These are phyloP conservation scores for Crioceris asparagi DNA, from an alignment of 2,888 invertebrate genomes.

Conservation along the genomic window DNA sequence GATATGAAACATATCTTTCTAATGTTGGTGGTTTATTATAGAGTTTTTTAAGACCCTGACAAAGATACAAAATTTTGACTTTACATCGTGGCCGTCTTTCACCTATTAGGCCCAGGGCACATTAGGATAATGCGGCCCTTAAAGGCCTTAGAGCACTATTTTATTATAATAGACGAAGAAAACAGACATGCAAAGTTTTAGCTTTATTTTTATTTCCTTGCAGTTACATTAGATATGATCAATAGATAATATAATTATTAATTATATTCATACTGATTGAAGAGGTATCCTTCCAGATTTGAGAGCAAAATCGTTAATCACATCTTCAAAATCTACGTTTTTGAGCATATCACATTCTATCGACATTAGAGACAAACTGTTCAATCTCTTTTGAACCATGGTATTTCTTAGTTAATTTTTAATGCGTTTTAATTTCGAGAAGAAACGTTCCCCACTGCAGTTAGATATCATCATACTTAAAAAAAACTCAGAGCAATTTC, in stretches of 20 bases:
- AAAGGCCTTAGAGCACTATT: slow-evolving; percentile 3
- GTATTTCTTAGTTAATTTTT: neutral
- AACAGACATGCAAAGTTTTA: slow-evolving; percentile 1
- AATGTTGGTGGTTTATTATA: too few relatives aligned
- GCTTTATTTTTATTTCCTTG: slow-evolving; percentile 1
- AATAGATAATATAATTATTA: slow-evolving; percentile 2
- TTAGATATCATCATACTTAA: slow-evolving; percentile 7
- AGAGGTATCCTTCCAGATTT: neutral
- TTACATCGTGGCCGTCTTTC: slow-evolving; percentile 6
- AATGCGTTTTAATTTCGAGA: slow-evolving; percentile 5
- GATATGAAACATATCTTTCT: too few relatives aligned
- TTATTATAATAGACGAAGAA: slow-evolving; percentile 1
- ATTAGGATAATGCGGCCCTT: slow-evolving; percentile 6
- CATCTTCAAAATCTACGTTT: slow-evolving; percentile 2
- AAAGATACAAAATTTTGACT: too few relatives aligned
- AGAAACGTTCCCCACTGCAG: slow-evolving; percentile 4
- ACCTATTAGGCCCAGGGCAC: slow-evolving; percentile 5
- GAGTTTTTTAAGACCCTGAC: too few relatives aligned
- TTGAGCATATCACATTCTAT: slow-evolving; percentile 6
- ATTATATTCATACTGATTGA: slow-evolving; percentile 2
- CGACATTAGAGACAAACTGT: slow-evolving; percentile 7
- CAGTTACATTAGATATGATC: slow-evolving; percentile 3
- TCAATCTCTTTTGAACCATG: slow-evolving; percentile 3
- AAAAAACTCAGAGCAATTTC: too few relatives aligned
- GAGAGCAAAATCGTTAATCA: neutral